A percentile compares a stretch with the other conserved stretches of the same genome.
These are phyloP conservation scores for Rhagonycha fulva DNA, from an alignment of 2,888 invertebrate species.

Conservation along the genomic window DNA sequence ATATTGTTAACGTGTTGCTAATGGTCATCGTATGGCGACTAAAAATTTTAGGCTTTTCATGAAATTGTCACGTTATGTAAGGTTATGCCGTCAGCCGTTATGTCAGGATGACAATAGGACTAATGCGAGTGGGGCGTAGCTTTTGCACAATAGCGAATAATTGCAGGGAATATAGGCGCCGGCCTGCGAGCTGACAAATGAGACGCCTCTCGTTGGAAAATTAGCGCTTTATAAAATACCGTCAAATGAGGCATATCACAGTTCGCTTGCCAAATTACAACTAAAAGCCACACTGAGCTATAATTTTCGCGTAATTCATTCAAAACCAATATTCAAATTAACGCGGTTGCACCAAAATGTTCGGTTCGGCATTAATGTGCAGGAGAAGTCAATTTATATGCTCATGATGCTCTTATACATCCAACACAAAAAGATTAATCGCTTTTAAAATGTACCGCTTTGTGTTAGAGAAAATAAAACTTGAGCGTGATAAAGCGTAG, in stretches of 20 bases:
- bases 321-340: slow-evolving; percentile 29
- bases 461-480: slow-evolving; percentile 30
- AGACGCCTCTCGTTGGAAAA: slow-evolving; percentile 38
- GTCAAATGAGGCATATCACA: slow-evolving; percentile 37
- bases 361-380: slow-evolving; percentile 22
- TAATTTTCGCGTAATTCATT: slow-evolving; percentile 30
- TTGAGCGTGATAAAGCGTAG: slow-evolving; percentile 39
- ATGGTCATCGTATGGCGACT: not conserved
- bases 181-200: slow-evolving; percentile 41
- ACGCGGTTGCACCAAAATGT: not conserved
- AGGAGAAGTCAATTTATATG: slow-evolving; percentile 32
- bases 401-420: slow-evolving; percentile 30
- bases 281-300: slow-evolving; percentile 32
- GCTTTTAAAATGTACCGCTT: slow-evolving; percentile 34
- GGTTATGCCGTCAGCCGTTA: slow-evolving; percentile 27
- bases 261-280: slow-evolving; percentile 33
- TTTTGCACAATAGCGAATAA: slow-evolving; percentile 46
- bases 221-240: slow-evolving; percentile 42
- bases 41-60: not conserved
- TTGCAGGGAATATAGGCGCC: slow-evolving; percentile 44
- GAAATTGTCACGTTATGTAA: slow-evolving; percentile 32
- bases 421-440: slow-evolving; percentile 35
- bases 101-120: slow-evolving; percentile 41
- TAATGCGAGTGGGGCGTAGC: slow-evolving; percentile 44
- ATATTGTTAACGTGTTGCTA: not conserved